Evolutionary conservation across 2,888 invertebrate genomes (phyloP).

Genomic region (Oligia fasciuncula): DNA sequence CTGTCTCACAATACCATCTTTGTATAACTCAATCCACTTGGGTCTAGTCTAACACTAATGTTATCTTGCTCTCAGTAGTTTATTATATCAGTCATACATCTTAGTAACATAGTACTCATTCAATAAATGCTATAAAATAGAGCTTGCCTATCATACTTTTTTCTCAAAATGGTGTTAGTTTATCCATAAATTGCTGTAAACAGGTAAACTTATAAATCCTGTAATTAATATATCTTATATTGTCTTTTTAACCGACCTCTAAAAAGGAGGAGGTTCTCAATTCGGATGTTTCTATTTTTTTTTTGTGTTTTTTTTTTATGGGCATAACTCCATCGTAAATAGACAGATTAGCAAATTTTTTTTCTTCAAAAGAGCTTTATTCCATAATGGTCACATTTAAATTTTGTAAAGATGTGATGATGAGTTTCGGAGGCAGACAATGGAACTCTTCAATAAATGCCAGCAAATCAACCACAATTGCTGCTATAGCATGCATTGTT

Average conservation of each 20-base stretch:
- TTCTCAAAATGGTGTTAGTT: not conserved
- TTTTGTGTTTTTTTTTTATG: too few species aligned
- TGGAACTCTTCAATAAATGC: too few species aligned
- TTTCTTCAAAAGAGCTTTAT: too few species aligned
- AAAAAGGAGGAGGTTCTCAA: too few species aligned
- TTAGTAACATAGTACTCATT: not conserved
- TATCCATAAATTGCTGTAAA: not conserved
- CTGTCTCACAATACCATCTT: slow-evolving; percentile 5
- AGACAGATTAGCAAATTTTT: too few species aligned
- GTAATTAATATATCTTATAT: not conserved
- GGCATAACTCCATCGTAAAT: too few species aligned
- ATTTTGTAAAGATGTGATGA: too few species aligned
- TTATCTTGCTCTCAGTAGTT: slow-evolving; percentile 23
- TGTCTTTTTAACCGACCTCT: not conserved
- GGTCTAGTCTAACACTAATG: not conserved
- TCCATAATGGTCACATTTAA: too few species aligned
- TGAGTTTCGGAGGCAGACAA: too few species aligned
- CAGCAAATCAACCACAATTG: too few species aligned
- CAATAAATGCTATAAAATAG: not conserved
- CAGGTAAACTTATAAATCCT: not conserved
- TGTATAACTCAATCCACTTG: slow-evolving; percentile 22
- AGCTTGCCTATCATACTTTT: not conserved
- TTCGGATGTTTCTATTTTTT: too few species aligned
- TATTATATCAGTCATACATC: slow-evolving; percentile 8
- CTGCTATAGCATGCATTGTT: too few species aligned